These are phyloP conservation scores for Zaprionus bogoriensis DNA, from an alignment of 2,888 invertebrate species.

Conservation along the genomic window DNA sequence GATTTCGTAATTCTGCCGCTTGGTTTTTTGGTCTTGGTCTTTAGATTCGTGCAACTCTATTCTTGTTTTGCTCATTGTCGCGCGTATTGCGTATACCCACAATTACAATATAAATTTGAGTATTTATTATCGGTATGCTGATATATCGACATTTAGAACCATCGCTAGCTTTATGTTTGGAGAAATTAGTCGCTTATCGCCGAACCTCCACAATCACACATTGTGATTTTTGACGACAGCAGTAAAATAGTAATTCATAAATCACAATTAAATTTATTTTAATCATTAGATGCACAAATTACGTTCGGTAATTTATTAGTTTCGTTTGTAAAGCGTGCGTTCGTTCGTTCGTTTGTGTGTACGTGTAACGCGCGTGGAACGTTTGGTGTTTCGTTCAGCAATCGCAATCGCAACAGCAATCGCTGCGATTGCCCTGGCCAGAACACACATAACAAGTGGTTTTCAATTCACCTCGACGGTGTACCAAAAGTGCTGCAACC, in stretches of 20 bases:
- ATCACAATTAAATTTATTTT: conserved; percentile 39
- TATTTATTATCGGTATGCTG: not conserved
- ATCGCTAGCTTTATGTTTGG: not conserved
- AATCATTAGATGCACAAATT: conserved; percentile 32
- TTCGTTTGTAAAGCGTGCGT: conserved; percentile 7
- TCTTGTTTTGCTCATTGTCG: too few relatives aligned
- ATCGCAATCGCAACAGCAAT: conserved; percentile 40
- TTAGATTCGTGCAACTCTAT: too few relatives aligned
- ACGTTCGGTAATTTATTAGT: conserved; percentile 26
- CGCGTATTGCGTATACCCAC: too few relatives aligned
- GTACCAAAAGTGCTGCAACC: conserved; percentile 37
- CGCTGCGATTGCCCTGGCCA: conserved; percentile 27
- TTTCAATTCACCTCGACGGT: conserved; percentile 48
- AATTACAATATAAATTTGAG: not conserved
- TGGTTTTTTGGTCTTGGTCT: too few relatives aligned
- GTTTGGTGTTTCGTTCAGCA: conserved; percentile 53
- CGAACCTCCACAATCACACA: conserved; percentile 43
- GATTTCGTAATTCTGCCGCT: too few relatives aligned
- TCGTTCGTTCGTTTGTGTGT: conserved; percentile 13
- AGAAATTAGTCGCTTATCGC: conserved; percentile 23
- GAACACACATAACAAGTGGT: conserved; percentile 71
- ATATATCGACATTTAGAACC: conserved; percentile 3
- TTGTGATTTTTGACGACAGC: conserved; percentile 53
- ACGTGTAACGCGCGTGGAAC: conserved; percentile 47
- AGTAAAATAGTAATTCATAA: conserved; percentile 47